Base-by-base conservation (phyloP, 2,888 invertebrate genomes). In the Vesta saturnalis region DNA sequence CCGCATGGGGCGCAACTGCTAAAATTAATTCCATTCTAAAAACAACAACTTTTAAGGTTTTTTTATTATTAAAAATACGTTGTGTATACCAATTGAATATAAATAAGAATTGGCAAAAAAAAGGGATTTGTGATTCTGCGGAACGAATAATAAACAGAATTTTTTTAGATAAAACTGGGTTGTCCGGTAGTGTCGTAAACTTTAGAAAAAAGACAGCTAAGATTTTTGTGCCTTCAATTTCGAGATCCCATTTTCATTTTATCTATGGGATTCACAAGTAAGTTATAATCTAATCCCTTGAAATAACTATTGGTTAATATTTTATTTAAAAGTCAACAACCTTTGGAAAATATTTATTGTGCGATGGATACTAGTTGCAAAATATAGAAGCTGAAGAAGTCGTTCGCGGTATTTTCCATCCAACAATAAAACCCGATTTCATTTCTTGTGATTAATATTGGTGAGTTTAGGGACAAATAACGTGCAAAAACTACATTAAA, bases 181-280 rank as follows among this genome's bases (percentile, higher is more conserved):
- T 54, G 21, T 23, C 54, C 54, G 19, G 6, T 14, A 8, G 16
- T 15, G 15, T 16, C 47, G 47, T 47, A 15, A 5, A 43, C n/a
- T 43, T 43, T 43, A 12, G 2, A 43, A 43, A 47, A 16, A 14
- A 47, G 47, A 8, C 14, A 15, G 15, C 47, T 57, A 57, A 65
- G 43, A 60, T 65, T 65, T 60, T 60, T 57, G 54, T 60, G 60
- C 60, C 46, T 55, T 60, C 65, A 64, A 64, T 64, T 64, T 52
- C 60, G 23, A 52, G 55, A 60, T 65, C 55, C 55, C 55, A 16
- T 59, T 64, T 64, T n/a, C n/a, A n/a, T n/a, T n/a, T n/a, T n/a
- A n/a, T n/a, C n/a, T n/a, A n/a, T n/a, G n/a, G n/a, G n/a, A n/a
- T n/a, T n/a, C n/a, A n/a, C n/a, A n/a, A n/a, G n/a, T n/a, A n/a